Evolutionary conservation across 2,888 invertebrate genomes (phyloP), one percentile per base, ranked within the genome.

Genomic region (Balanococcus diminutus): DNA sequence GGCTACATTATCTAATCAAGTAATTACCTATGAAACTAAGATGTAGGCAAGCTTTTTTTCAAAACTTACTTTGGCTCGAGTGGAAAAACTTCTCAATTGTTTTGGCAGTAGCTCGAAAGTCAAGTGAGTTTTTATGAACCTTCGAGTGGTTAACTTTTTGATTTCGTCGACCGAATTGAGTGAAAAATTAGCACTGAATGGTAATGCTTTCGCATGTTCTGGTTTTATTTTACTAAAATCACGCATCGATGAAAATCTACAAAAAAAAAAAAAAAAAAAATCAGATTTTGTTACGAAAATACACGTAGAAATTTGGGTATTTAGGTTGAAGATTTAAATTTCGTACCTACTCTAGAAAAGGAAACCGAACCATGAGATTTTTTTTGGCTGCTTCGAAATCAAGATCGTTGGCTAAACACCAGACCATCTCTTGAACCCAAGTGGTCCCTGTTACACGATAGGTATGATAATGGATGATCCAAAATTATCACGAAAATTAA

Each of bases 401-500:
- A 82, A 94, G 89, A 88, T 93, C 90, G 87, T 93, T 93, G 87
- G 92, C 91, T 56, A 95, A 91, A 86, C 94, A 90, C 93, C 94
- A 95, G 0, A 94, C 92, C 91, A 95, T 92, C 90, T 95, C 95
- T 89, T 94, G 94, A 0, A 93, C 92, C 95, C 95, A 95, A 22
- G 95, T 95, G 28, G 95, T 95, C 4, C 94, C 94, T 87, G 19
- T 5, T 2, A 25, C 3, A 31, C 6, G 31, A 72, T 22, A 28
- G 28, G 28, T 72, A 28, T 14, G 28, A 56, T 82, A 2, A 42
- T 42, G 36, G 36, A 36, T 36, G 36, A 8, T 5, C 36, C 6
- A 51, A 51, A 16, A n/a, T n/a, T n/a, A n/a, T n/a, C n/a, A n/a
- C n/a, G n/a, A n/a, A n/a, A n/a, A n/a, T n/a, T n/a, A n/a, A n/a